A percentile compares a stretch with the other conserved stretches of the same genome.
phyloP scores from a whole-genome alignment of 2,888 invertebrate genomes.

The Stegana nigrithorax region DNA sequence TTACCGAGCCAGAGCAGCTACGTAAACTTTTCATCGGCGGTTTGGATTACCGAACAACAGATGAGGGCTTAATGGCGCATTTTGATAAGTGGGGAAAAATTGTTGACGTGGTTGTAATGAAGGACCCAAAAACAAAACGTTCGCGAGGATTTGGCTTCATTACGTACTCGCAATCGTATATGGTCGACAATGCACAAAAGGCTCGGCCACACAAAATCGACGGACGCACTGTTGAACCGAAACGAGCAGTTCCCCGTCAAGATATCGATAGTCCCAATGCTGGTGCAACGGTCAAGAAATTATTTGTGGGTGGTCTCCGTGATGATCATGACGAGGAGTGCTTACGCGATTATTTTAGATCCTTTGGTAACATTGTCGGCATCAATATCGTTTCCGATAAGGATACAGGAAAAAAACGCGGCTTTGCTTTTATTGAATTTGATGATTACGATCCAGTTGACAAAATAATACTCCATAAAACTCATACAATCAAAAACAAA shows the following conservation, averaged over 20 bases:
- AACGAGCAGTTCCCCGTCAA: constrained; percentile 93
- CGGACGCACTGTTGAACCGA: constrained; percentile 94
- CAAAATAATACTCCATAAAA: constrained; percentile 83
- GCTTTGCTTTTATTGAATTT: constrained; percentile 96
- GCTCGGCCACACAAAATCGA: constrained; percentile 93
- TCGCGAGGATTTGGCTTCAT: constrained; percentile 99
- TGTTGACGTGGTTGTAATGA: constrained; percentile 97
- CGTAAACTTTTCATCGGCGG: constrained; percentile 96
- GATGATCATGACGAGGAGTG: constrained; percentile 94
- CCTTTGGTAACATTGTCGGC: constrained; percentile 85
- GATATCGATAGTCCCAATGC: constrained; percentile 93
- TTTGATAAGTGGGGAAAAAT: constrained; percentile 98
- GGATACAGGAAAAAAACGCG: constrained; percentile 91
- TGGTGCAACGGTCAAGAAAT: constrained; percentile 92
- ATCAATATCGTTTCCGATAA: constrained; percentile 93
- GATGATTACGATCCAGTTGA: constrained; percentile 98
- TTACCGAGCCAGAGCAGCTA: constrained; percentile 76
- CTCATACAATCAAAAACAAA: constrained; percentile 85
- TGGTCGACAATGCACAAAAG: constrained; percentile 97
- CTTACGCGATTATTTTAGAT: constrained; percentile 82
- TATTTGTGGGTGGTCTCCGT: constrained; percentile 93
- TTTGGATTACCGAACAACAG: constrained; percentile 92
- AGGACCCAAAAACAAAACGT: constrained; percentile 92
- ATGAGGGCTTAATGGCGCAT: constrained; percentile 89
- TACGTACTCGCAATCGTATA: constrained; percentile 90